Percentiles rank a stretch among this genome's conserved stretches.
phyloP scores from a whole-genome alignment of 2,888 invertebrate species.

The Melitaea athalia region DNA sequence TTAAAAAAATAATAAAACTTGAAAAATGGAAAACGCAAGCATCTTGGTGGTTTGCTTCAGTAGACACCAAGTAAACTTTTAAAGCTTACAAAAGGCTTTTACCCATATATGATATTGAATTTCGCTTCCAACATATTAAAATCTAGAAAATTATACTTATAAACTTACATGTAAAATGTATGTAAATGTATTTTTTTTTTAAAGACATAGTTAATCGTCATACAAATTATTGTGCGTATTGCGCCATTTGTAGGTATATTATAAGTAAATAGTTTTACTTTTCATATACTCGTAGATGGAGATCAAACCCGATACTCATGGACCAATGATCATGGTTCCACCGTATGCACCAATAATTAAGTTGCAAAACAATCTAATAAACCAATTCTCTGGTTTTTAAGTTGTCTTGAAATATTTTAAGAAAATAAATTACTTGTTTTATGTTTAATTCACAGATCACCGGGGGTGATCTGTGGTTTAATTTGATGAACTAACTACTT shows the following conservation, averaged over 20 bases:
- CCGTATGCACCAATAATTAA: constrained; percentile 37
- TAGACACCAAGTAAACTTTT: constrained; percentile 19
- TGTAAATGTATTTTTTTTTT: too few species aligned
- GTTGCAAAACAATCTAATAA: constrained; percentile 36
- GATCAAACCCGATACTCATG: constrained; percentile 71
- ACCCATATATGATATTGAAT: constrained; percentile 26
- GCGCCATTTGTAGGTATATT: constrained; percentile 16
- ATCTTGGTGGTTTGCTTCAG: constrained; percentile 1
- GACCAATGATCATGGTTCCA: constrained; percentile 42
- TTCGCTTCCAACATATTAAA: constrained; percentile 10
- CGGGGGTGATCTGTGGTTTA: too few species aligned
- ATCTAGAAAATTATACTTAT: too few species aligned
- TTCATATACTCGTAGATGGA: constrained; percentile 7
- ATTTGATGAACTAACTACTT: too few species aligned
- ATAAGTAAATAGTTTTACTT: constrained; percentile 22
- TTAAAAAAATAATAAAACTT: background rate
- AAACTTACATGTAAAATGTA: too few species aligned
- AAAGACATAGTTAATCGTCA: too few species aligned
- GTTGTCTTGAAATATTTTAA: background rate
- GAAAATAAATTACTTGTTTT: background rate
- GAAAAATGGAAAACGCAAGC: background rate
- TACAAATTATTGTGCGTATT: background rate
- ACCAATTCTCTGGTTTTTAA: constrained; percentile 17
- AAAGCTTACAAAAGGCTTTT: constrained; percentile 24
- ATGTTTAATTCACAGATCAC: too few species aligned